These are phyloP conservation scores for Drosophila malerkotliana DNA, from an alignment of 1,140 invertebrate genomes.

Conservation along the genomic window DNA sequence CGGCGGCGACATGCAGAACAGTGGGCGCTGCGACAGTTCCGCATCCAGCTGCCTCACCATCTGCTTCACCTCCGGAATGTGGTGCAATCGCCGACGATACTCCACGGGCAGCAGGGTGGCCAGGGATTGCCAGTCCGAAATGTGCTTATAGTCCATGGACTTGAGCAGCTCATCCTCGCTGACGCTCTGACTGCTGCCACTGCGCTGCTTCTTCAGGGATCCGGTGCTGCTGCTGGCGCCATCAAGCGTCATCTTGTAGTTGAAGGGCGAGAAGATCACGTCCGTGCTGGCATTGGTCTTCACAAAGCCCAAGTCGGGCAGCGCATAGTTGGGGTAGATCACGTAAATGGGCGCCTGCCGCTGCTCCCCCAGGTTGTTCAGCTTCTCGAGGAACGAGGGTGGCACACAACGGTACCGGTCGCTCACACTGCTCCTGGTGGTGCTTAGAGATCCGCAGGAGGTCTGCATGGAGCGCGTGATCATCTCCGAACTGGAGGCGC, in stretches of 20 bases:
- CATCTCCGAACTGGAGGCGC: conserved; percentile 84
- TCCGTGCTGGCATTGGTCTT: conserved; percentile 86
- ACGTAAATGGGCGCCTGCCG: conserved; percentile 92
- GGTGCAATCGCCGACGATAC: conserved; percentile 89
- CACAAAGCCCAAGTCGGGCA: conserved; percentile 95
- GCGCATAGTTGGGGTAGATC: conserved; percentile 95
- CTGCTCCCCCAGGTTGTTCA: conserved; percentile 86
- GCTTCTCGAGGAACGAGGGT: conserved; percentile 87
- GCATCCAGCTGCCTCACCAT: conserved; percentile 81
- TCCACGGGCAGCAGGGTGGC: conserved; percentile 93
- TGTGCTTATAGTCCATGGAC: conserved; percentile 91
- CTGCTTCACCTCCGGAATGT: conserved; percentile 88
- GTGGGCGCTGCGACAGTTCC: conserved; percentile 86
- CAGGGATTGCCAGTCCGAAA: conserved; percentile 95
- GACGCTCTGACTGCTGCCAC: conserved; percentile 89
- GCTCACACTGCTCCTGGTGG: conserved; percentile 74
- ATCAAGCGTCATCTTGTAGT: conserved; percentile 81
- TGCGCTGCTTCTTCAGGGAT: conserved; percentile 58
- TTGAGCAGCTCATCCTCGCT: conserved; percentile 91
- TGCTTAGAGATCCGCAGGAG: conserved; percentile 83
- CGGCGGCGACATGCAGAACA: conserved; percentile 88
- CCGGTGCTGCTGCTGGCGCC: conserved; percentile 40
- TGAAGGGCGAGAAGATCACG: conserved; percentile 86
- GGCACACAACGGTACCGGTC: conserved; percentile 86
- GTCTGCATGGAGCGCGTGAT: conserved; percentile 91